Evolutionary conservation across 2,113 vertebrate genomes (phyloP).

Genomic region (Perccottus glenii): DNA sequence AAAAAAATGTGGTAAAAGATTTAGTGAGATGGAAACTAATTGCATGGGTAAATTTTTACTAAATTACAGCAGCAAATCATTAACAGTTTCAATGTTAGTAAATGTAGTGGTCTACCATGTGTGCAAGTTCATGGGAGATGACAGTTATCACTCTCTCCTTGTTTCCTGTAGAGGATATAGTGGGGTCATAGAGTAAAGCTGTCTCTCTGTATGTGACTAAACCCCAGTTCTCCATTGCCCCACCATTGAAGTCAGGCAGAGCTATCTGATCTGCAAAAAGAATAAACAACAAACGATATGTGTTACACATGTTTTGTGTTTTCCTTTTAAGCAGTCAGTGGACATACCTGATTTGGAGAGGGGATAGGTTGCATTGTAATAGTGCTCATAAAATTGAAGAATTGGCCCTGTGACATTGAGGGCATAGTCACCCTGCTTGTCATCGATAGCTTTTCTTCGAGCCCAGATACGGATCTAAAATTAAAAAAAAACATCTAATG

Average conservation of each 20-base stretch:
- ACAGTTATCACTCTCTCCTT: conserved; percentile 86
- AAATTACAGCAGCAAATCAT: no score
- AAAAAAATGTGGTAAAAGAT: neutral
- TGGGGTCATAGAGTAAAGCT: conserved; percentile 79
- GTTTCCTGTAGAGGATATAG: conserved; percentile 85
- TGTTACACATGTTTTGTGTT: no score
- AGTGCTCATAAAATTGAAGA: conserved; percentile 80
- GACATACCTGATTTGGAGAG: conserved; percentile 87
- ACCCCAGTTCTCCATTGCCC: conserved; percentile 99
- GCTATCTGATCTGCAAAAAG: conserved; percentile 86
- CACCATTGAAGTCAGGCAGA: conserved; percentile 90
- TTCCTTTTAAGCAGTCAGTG: neutral
- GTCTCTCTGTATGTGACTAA: conserved; percentile 94
- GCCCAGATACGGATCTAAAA: conserved; percentile 92
- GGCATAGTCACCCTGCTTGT: conserved; percentile 79
- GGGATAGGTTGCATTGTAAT: conserved; percentile 84
- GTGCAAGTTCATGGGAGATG: conserved; percentile 91
- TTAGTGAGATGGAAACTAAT: neutral
- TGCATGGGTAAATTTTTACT: no score
- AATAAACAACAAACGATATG: neutral
- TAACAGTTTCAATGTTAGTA: no score
- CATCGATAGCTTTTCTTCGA: conserved; percentile 74
- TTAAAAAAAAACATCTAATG: neutral
- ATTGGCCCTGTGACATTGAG: conserved; percentile 81
- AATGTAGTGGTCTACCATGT: conserved; percentile 82